Evolutionary conservation across 1,140 invertebrate genomes (phyloP), one percentile per base, ranked within the genome.

Genomic region (Metaphire vulgaris): DNA sequence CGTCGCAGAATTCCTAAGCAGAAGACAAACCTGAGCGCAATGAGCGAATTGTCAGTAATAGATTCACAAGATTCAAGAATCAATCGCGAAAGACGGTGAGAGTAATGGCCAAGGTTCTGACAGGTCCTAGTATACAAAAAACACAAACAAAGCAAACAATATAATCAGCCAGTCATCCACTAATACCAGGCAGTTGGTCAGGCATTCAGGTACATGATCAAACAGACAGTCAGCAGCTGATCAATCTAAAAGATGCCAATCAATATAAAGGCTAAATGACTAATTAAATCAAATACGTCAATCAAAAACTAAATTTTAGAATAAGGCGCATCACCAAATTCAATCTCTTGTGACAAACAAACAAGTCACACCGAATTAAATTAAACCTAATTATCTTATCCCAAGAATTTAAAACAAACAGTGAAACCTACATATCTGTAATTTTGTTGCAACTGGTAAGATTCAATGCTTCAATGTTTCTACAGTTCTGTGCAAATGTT

Each of bases 361-460:
- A n/a, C n/a, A n/a, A n/a, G n/a, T n/a, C n/a, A n/a, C n/a, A n/a
- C n/a, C n/a, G n/a, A n/a, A n/a, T n/a, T n/a, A n/a, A n/a, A n/a
- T n/a, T n/a, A n/a, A n/a, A n/a, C n/a, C n/a, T n/a, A n/a, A n/a
- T n/a, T n/a, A n/a, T n/a, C n/a, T n/a, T n/a, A n/a, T n/a, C n/a
- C n/a, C n/a, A n/a, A n/a, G n/a, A n/a, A n/a, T n/a, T n/a, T n/a
- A n/a, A n/a, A n/a, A n/a, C n/a, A n/a, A n/a, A n/a, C n/a, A n/a
- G n/a, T n/a, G n/a, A n/a, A 41, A 85, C 85, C 87, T 86, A 92
- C 90, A 86, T 89, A 86, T 99, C 96, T 72, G 96, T 97, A 29
- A 99, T 90, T 85, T 96, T 94, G 87, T 97, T 98, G 86, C 97
- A 99, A 83, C 92, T 93, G 85, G 94, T 94, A 78, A 99, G 86